phyloP scores from a whole-genome alignment of 2,113 vertebrate species.

The Gavia stellata region DNA sequence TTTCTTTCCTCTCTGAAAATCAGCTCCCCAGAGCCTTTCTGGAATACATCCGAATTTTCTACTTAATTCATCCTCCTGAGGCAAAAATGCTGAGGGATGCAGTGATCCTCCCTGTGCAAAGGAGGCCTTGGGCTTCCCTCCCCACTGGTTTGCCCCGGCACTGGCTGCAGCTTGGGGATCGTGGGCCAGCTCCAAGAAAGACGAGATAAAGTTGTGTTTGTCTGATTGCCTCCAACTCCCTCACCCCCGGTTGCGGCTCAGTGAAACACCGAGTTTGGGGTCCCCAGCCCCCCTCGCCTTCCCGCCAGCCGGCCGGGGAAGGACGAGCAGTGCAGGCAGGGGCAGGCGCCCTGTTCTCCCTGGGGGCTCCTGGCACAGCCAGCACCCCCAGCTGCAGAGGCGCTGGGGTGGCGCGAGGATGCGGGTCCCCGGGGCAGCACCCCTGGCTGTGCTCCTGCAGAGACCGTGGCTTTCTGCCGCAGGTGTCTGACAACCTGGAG shows the following conservation, averaged over 20 bases:
- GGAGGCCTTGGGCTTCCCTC: background rate
- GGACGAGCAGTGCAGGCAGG: background rate
- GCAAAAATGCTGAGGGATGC: background rate
- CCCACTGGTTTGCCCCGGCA: background rate
- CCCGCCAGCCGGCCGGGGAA: background rate
- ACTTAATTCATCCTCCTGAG: background rate
- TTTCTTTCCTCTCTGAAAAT: background rate
- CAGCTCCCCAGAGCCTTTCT: background rate
- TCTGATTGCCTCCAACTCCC: background rate
- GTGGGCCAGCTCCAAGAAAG: background rate
- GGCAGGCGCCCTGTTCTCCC: background rate
- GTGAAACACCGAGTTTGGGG: background rate
- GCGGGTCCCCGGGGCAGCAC: background rate
- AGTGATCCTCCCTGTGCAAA: background rate
- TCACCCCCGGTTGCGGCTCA: background rate
- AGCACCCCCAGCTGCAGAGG: background rate
- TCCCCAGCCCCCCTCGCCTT: background rate
- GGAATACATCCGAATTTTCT: background rate
- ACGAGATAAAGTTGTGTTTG: rapidly evolving
- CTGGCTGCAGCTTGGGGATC: background rate
- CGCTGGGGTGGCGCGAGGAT: rapidly evolving
- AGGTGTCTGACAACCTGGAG: background rate
- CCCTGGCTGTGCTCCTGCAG: background rate
- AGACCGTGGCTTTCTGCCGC: background rate
- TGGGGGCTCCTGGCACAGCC: background rate